A percentile compares a stretch with the other conserved stretches of the same genome.
Conservation (phyloP, 2,113 vertebrate species). For the Pteruthius melanotis region DNA sequence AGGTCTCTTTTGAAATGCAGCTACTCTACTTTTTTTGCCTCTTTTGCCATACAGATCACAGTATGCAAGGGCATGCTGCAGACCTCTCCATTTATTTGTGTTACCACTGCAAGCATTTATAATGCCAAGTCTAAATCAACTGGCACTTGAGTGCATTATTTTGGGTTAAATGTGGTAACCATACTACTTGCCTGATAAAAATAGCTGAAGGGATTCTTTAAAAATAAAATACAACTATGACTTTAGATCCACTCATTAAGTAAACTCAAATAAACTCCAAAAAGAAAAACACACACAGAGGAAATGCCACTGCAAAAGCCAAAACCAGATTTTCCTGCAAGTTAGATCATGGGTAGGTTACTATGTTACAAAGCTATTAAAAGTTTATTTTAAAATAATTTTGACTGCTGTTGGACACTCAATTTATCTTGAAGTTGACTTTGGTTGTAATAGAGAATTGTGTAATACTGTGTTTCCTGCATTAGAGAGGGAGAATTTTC, state of each 20-base stretch:
- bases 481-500: neutral
- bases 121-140: neutral
- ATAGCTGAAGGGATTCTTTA: constrained; percentile 8
- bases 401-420: constrained; percentile 41
- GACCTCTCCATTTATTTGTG: neutral
- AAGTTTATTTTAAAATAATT: constrained; percentile 31
- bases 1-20: neutral
- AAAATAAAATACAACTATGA: neutral
- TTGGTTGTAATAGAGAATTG: constrained; percentile 1
- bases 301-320: constrained; percentile 50
- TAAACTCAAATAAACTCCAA: constrained; percentile 41
- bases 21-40: neutral
- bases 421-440: constrained; percentile 54
- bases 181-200: constrained; percentile 3
- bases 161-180: neutral
- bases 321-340: constrained; percentile 39
- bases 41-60: neutral
- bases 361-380: constrained; percentile 34
- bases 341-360: constrained; percentile 35
- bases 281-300: constrained; percentile 31
- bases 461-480: neutral
- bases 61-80: neutral
- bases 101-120: neutral
- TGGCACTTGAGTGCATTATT: neutral
- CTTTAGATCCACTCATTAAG: constrained; percentile 8